Conservation (phyloP, 2,888 invertebrate species). For the Ischnus inquisitorius region DNA sequence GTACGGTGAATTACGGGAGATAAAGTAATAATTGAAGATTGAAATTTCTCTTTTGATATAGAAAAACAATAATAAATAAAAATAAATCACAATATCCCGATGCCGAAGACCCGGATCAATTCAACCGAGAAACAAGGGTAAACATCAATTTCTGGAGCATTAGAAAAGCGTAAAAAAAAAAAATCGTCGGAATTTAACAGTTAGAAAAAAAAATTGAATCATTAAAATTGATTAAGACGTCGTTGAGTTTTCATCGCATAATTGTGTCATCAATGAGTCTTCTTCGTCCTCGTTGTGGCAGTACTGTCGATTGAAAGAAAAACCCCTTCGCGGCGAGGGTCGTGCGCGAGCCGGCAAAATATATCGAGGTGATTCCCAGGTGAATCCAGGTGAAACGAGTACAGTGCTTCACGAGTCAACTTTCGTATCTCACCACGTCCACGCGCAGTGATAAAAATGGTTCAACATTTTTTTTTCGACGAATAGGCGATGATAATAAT, state of each 20-base stretch:
- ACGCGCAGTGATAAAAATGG: slow-evolving; percentile 7
- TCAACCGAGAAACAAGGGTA: slow-evolving; percentile 46
- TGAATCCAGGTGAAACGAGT: slow-evolving; percentile 43
- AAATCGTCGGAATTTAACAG: background rate
- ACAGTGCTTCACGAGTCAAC: slow-evolving; percentile 53
- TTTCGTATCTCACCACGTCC: slow-evolving; percentile 14
- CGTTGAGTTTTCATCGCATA: background rate
- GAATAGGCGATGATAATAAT: background rate
- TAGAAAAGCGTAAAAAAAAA: background rate
- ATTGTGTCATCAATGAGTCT: slow-evolving; percentile 3
- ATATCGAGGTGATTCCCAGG: slow-evolving; percentile 55
- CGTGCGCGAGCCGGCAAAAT: slow-evolving; percentile 56
- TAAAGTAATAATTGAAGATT: slow-evolving; percentile 23
- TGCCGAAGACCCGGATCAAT: slow-evolving; percentile 48
- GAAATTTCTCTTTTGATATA: slow-evolving; percentile 17
- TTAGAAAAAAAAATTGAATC: background rate
- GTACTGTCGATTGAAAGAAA: background rate
- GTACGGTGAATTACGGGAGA: background rate
- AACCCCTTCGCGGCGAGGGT: background rate
- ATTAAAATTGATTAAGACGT: background rate
- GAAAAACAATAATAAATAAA: slow-evolving; percentile 6
- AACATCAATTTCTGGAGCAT: background rate
- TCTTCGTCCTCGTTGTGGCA: slow-evolving; percentile 34
- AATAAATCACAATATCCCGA: slow-evolving; percentile 32
- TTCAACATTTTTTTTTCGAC: background rate